Base-by-base conservation (phyloP, 53 echinoderm and acorn worm species). In the Echinarachnius parma region DNA sequence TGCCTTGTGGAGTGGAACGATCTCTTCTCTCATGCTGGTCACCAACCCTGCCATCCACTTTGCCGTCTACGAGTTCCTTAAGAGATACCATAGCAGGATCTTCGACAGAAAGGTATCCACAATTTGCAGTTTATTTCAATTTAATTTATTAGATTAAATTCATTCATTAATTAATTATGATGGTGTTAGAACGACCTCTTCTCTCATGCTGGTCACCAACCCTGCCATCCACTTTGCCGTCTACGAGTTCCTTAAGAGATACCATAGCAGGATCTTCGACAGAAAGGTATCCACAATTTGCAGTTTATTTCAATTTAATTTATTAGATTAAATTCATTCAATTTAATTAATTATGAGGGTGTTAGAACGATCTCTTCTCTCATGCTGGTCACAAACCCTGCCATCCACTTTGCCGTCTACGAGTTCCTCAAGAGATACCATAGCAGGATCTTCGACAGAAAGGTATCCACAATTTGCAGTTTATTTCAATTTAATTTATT, bases 31-130 rank as follows among this genome's bases (percentile, higher is more conserved):
- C 24, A 69, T 86, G 46, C 77, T 94, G 2, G 95, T 94, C 39
- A 74, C 81, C 53, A 94, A 94, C 47, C 95, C 95, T 46, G 89
- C 95, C 33, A 86, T 94, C 55, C 95, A 94, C 48, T 94, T 94
- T 48, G 86, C 80, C 75, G 72, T 84, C 66, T 94, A 94, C 76
- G 90, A 90, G 49, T 78, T 78, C 9, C 59, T 94, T 9, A 94
- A 94, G 62, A 77, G 95, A 34, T 82, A 83, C 32, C 47, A 76
- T 45, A 83, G 45, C 33, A 83, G 60, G 29, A 45, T 39, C 31
- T 77, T 66, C 7, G 64, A 61, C 57, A 72, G 66, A 23, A 66
- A 77, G 62, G 89, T 89, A 48, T n/a, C n/a, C n/a, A n/a, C n/a
- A n/a, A n/a, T n/a, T n/a, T n/a, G n/a, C n/a, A n/a, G n/a, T n/a